phyloP scores from a whole-genome alignment of 2,888 invertebrate species.

The Liodrosophila aerea region DNA sequence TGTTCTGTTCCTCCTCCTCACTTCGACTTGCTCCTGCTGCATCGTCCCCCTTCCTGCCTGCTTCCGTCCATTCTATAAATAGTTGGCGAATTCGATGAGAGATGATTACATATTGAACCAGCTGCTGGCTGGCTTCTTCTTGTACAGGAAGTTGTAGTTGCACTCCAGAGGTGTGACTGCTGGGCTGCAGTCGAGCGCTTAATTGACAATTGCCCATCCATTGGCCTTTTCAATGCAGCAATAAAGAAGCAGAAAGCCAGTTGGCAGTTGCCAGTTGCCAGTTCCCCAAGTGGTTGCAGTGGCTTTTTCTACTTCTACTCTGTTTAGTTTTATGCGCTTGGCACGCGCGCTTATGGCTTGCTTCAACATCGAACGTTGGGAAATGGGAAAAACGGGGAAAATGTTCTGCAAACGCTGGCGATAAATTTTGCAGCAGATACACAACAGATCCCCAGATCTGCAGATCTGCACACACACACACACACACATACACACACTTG shows the following conservation, averaged over 20 bases:
- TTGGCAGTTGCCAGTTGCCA: not conserved
- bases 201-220: conserved; percentile 47
- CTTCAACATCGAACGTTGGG: conserved; percentile 66
- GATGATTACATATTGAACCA: conserved; percentile 46
- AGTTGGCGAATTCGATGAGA: conserved; percentile 33
- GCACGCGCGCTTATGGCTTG: conserved; percentile 61
- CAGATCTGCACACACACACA: conserved; percentile 9
- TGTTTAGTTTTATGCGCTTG: conserved; percentile 20
- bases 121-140: conserved; percentile 21
- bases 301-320: not conserved
- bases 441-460: conserved; percentile 18
- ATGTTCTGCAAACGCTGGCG: conserved; percentile 19
- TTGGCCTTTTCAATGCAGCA: not conserved
- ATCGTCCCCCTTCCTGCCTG: not conserved
- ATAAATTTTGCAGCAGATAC: conserved; percentile 46
- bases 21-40: not conserved
- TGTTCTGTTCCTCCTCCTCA: not conserved
- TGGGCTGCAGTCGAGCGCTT: conserved; percentile 35
- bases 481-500: too few relatives aligned
- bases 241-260: too few relatives aligned
- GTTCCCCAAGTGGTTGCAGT: not conserved
- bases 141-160: conserved; percentile 48
- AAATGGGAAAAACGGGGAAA: conserved; percentile 9
- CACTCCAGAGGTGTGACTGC: conserved; percentile 40
- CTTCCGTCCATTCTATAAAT: conserved; percentile 37